These are phyloP conservation scores for Parus major DNA, from an alignment of 2,113 vertebrate genomes.

Conservation along the genomic window DNA sequence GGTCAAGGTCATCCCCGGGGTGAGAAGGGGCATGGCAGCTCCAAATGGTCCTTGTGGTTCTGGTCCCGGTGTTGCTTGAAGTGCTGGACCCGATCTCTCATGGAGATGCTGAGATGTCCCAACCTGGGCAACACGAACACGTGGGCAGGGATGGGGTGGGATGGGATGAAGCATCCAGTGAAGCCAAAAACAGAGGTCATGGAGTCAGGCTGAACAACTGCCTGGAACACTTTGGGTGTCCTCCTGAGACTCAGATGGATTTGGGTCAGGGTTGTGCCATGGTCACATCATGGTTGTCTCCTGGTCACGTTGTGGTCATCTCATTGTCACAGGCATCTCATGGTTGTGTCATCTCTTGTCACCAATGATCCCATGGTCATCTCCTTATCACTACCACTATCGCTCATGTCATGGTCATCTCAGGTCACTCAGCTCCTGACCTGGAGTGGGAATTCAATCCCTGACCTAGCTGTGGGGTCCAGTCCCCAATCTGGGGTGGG, in stretches of 20 bases:
- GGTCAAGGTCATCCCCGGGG: not conserved
- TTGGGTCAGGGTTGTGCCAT: rapidly evolving
- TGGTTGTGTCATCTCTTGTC: not conserved
- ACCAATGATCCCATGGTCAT: no score
- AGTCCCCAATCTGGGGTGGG: not conserved
- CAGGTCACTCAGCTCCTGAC: not conserved
- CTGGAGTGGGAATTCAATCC: not conserved
- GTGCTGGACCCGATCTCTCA: not conserved
- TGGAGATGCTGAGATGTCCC: not conserved
- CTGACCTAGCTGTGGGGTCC: not conserved
- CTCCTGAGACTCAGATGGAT: not conserved
- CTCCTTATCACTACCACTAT: not conserved
- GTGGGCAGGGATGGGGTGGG: not conserved
- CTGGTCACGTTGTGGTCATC: not conserved
- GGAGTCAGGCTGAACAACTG: not conserved
- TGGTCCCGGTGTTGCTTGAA: not conserved
- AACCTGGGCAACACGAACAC: not conserved
- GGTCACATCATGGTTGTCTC: no score
- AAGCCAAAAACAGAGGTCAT: not conserved
- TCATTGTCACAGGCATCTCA: not conserved
- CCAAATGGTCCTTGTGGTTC: rapidly evolving
- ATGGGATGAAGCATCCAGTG: not conserved
- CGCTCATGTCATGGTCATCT: not conserved
- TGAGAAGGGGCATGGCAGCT: not conserved
- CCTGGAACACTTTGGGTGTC: not conserved